Conservation (phyloP, 1,140 invertebrate genomes). For the Formica selysi region DNA sequence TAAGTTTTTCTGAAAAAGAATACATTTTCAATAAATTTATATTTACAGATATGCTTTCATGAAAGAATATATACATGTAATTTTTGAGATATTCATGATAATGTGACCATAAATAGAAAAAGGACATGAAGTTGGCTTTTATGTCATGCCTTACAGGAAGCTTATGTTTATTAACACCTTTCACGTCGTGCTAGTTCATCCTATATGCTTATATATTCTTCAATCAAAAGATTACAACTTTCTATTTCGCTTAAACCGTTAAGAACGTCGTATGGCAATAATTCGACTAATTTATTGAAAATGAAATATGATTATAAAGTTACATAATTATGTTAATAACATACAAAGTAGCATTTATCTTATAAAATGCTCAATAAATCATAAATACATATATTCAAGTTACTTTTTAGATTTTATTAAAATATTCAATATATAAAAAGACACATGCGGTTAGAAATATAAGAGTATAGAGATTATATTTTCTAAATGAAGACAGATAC, state of each 20-base stretch:
- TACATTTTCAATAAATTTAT: neutral
- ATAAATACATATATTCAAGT: neutral
- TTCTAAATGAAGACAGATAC: neutral
- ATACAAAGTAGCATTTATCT: neutral
- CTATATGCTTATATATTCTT: slow-evolving; percentile 39
- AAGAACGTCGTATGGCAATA: neutral
- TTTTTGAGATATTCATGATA: neutral
- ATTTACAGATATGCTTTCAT: neutral
- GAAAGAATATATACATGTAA: neutral
- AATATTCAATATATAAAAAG: neutral
- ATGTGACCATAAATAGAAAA: neutral
- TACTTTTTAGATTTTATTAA: neutral
- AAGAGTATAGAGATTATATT: neutral
- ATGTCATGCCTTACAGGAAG: neutral
- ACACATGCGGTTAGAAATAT: neutral
- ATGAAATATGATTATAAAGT: neutral
- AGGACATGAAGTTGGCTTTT: slow-evolving; percentile 29
- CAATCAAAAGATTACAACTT: slow-evolving; percentile 60
- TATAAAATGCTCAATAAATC: neutral
- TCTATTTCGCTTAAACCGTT: slow-evolving; percentile 59
- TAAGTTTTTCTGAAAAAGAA: neutral
- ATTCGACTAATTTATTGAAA: slow-evolving; percentile 23
- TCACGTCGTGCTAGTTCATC: neutral
- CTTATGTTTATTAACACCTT: slow-evolving; percentile 8
- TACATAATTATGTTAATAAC: slow-evolving; percentile 5